These are phyloP conservation scores for Phyllostomus hastatus DNA, from an alignment of 2,113 vertebrate species.

Conservation along the genomic window DNA sequence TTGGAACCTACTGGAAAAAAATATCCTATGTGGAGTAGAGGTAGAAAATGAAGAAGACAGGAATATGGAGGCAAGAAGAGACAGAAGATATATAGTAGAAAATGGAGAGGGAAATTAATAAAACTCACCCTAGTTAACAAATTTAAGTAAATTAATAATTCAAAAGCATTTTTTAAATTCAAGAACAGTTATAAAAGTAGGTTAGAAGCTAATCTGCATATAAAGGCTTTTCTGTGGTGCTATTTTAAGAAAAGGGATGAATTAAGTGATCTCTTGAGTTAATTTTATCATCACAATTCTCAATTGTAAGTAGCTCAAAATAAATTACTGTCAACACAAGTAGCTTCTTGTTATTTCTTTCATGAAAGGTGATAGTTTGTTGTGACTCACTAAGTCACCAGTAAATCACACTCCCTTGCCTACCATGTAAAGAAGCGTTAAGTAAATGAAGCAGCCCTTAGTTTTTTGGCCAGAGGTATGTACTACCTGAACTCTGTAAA, in stretches of 20 bases:
- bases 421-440: constrained; percentile 6
- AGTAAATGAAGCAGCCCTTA: neutral
- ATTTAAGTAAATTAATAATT: neutral
- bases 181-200: neutral
- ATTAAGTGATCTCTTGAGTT: neutral
- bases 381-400: neutral
- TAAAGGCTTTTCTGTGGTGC: neutral
- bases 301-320: constrained; percentile 24
- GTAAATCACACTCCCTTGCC: neutral
- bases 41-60: neutral
- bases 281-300: constrained; percentile 24
- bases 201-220: neutral
- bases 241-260: neutral
- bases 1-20: constrained; percentile 9
- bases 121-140: neutral
- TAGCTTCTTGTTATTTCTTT: neutral
- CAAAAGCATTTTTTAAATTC: neutral
- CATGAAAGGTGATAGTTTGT: neutral
- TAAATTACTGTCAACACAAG: constrained; percentile 24
- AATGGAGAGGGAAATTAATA: neutral
- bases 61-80: neutral
- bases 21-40: neutral
- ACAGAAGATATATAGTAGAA: neutral
- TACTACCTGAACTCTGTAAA: neutral
- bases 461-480: neutral